Conservation (phyloP, 2,888 invertebrate genomes). For the Dasysyrphus albostriatus region DNA sequence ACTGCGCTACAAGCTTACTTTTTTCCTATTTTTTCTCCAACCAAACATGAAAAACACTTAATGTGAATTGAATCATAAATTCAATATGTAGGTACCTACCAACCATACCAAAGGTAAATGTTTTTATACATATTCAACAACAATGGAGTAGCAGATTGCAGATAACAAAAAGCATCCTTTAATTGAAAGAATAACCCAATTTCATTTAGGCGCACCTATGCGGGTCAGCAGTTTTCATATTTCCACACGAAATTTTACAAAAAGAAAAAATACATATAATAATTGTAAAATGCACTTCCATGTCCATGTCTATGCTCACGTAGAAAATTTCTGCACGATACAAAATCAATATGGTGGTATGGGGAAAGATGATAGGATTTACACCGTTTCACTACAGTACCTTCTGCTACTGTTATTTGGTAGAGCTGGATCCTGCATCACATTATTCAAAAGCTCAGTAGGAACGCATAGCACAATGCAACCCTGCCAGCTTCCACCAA, state of each 20-base stretch:
- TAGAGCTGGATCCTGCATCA: neutral
- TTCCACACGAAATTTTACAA: slow-evolving; percentile 41
- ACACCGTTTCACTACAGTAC: neutral
- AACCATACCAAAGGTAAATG: neutral
- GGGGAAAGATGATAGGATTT: neutral
- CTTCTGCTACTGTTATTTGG: neutral
- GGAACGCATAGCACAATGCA: neutral
- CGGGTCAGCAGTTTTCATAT: slow-evolving; percentile 52
- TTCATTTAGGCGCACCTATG: slow-evolving; percentile 35
- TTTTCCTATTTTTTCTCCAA: neutral
- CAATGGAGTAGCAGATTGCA: neutral
- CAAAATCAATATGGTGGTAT: neutral
- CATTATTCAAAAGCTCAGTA: neutral
- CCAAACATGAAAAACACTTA: slow-evolving; percentile 1
- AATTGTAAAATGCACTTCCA: neutral
- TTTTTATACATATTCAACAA: neutral
- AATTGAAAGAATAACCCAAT: slow-evolving; percentile 37
- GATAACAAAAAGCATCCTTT: slow-evolving; percentile 18
- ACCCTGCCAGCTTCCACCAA: neutral
- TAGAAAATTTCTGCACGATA: neutral
- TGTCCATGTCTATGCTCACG: neutral
- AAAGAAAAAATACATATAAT: neutral
- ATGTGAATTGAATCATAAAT: slow-evolving; percentile 27
- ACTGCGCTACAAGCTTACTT: neutral
- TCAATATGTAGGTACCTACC: neutral